phyloP scores from a whole-genome alignment of 2,888 invertebrate genomes.

The Thera britannica region DNA sequence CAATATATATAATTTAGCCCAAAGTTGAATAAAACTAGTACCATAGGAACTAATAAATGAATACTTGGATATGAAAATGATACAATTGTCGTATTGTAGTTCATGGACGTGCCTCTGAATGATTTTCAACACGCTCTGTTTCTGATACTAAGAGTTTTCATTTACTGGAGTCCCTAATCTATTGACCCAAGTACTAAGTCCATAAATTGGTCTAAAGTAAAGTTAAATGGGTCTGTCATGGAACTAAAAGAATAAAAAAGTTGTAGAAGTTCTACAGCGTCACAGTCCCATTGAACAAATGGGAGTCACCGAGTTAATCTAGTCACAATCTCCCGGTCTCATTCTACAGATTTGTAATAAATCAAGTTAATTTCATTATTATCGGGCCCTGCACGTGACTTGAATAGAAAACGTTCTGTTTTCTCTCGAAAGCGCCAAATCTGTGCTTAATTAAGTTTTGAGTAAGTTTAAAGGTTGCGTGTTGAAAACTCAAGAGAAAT shows the following conservation, averaged over 20 bases:
- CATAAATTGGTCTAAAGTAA: neutral
- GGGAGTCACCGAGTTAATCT: neutral
- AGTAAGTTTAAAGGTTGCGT: conserved; percentile 43
- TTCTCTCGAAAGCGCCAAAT: conserved; percentile 37
- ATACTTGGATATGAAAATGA: too few species aligned
- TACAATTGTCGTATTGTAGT: neutral
- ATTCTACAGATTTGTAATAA: conserved; percentile 28
- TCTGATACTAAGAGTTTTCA: neutral
- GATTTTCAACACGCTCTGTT: too few species aligned
- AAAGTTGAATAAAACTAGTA: too few species aligned
- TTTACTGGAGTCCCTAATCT: neutral
- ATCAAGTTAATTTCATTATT: conserved; percentile 32
- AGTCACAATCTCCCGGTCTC: conserved; percentile 15
- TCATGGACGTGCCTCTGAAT: neutral
- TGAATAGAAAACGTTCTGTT: conserved; percentile 25
- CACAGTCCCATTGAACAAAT: too few species aligned
- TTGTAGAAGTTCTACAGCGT: too few species aligned
- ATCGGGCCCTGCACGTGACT: conserved; percentile 33
- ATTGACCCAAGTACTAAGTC: neutral
- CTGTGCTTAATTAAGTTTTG: conserved; percentile 44
- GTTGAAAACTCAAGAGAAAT: conserved; percentile 37
- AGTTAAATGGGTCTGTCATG: too few species aligned
- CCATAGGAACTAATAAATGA: too few species aligned
- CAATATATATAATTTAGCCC: too few species aligned
- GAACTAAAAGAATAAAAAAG: too few species aligned